phyloP scores from a whole-genome alignment of 2,797 vertebrate species.

The Cuniculus paca region DNA sequence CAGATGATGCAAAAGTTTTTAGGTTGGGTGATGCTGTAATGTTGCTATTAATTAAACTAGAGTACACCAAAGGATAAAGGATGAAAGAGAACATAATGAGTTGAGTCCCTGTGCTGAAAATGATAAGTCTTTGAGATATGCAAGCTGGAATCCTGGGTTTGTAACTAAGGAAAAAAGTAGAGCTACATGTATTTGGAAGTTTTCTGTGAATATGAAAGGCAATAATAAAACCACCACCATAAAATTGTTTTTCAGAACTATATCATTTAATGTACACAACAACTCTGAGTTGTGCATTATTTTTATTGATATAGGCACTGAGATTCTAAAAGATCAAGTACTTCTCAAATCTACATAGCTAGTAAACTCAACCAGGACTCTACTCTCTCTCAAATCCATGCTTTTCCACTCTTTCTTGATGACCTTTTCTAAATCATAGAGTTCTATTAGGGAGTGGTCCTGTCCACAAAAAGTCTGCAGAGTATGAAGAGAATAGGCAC shows the following conservation, averaged over 20 bases:
- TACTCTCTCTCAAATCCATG: neutral
- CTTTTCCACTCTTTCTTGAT: slow-evolving; percentile 2
- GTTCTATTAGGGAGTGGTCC: neutral
- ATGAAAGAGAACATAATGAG: slow-evolving; percentile 37
- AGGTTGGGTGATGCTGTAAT: neutral
- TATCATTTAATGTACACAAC: neutral
- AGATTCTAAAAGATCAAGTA: slow-evolving; percentile 35
- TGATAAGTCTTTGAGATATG: neutral
- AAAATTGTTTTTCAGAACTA: slow-evolving; percentile 62
- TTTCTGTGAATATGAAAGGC: slow-evolving; percentile 44
- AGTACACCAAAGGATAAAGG: slow-evolving; percentile 14
- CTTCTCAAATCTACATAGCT: slow-evolving; percentile 18
- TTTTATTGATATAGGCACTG: slow-evolving; percentile 38
- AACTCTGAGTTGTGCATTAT: neutral
- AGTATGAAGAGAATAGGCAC: neutral
- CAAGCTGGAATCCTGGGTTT: slow-evolving; percentile 1
- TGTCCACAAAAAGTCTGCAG: neutral
- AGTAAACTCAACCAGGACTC: slow-evolving; percentile 33
- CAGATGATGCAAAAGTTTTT: slow-evolving; percentile 24
- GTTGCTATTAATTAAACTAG: slow-evolving; percentile 58
- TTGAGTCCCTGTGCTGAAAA: neutral
- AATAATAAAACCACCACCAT: slow-evolving; percentile 29
- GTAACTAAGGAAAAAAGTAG: neutral
- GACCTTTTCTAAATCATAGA: neutral
- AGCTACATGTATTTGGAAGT: slow-evolving; percentile 27